Evolutionary conservation across 2,888 invertebrate species (phyloP).

Genomic region (Microdon myrmicae): DNA sequence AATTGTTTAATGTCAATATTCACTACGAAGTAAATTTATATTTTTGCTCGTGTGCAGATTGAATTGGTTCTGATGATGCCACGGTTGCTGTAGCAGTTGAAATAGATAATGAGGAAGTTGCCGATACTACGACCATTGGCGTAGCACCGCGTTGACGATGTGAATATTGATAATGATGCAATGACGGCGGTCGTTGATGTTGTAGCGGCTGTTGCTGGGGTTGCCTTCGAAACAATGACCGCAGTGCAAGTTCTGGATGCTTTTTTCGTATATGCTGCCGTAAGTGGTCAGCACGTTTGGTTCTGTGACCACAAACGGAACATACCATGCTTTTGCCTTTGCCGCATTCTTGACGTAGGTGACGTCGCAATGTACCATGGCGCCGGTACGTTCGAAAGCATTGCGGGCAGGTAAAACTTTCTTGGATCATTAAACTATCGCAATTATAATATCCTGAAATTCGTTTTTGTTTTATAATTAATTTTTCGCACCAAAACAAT

Average conservation of each 20-base stretch:
- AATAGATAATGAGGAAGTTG: conserved; percentile 37
- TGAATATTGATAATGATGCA: conserved; percentile 52
- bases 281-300: conserved; percentile 70
- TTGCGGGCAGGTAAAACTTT: conserved; percentile 65
- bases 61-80: conserved; percentile 24
- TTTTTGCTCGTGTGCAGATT: conserved; percentile 32
- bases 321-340: conserved; percentile 68
- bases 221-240: conserved; percentile 62
- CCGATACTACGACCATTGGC: conserved; percentile 10
- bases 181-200: conserved; percentile 55
- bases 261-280: conserved; percentile 69
- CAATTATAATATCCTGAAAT: conserved; percentile 54
- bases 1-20: conserved; percentile 1
- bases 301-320: conserved; percentile 69
- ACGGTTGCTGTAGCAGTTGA: conserved; percentile 15
- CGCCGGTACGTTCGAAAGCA: conserved; percentile 70
- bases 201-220: conserved; percentile 58
- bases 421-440: conserved; percentile 55
- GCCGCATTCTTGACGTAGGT: conserved; percentile 70
- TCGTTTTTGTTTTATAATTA: conserved; percentile 42
- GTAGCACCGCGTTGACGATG: conserved; percentile 28
- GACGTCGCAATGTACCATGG: conserved; percentile 69
- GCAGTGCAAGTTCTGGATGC: conserved; percentile 67
- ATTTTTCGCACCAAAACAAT: conserved; percentile 47
- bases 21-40: conserved; percentile 45